These are phyloP conservation scores for Tokudaia muenninki DNA, from an alignment of 2,797 vertebrate genomes.

Conservation along the genomic window DNA sequence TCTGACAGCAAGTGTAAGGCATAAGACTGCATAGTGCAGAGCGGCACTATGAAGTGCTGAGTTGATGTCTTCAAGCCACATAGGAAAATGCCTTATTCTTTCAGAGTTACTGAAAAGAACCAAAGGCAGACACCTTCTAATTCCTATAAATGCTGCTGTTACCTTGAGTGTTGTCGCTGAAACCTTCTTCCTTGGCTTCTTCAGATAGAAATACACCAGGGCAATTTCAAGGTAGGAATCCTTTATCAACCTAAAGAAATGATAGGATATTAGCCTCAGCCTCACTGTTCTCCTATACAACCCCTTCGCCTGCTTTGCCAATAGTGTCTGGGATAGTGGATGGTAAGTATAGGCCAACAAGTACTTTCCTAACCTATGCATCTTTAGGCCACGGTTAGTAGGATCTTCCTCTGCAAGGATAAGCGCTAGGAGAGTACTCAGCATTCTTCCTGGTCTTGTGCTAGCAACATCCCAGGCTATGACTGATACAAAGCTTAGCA, in stretches of 20 bases:
- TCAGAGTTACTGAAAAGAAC: constrained; percentile 49
- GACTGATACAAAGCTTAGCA: background rate
- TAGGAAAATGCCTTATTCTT: constrained; percentile 60
- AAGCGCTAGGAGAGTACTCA: background rate
- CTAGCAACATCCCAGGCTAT: background rate
- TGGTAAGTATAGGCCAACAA: background rate
- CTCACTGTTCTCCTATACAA: background rate
- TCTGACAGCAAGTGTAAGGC: background rate
- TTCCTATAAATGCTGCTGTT: constrained; percentile 46
- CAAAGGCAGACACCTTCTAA: constrained; percentile 39
- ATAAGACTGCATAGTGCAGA: no score
- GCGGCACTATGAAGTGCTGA: constrained; percentile 8
- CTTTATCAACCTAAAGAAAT: constrained; percentile 88
- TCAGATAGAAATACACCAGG: constrained; percentile 87
- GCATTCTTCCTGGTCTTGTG: background rate
- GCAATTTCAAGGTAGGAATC: constrained; percentile 92
- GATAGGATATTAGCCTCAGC: constrained; percentile 47
- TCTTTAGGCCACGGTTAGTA: background rate
- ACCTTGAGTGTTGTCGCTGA: constrained; percentile 67
- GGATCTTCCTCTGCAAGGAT: background rate
- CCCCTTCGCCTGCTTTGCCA: background rate
- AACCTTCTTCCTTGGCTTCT: constrained; percentile 51
- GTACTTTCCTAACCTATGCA: background rate
- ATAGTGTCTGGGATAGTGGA: background rate
- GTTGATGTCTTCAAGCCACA: constrained; percentile 36